phyloP scores from a whole-genome alignment of 1,140 invertebrate genomes.

The Drosophila willistoni region DNA sequence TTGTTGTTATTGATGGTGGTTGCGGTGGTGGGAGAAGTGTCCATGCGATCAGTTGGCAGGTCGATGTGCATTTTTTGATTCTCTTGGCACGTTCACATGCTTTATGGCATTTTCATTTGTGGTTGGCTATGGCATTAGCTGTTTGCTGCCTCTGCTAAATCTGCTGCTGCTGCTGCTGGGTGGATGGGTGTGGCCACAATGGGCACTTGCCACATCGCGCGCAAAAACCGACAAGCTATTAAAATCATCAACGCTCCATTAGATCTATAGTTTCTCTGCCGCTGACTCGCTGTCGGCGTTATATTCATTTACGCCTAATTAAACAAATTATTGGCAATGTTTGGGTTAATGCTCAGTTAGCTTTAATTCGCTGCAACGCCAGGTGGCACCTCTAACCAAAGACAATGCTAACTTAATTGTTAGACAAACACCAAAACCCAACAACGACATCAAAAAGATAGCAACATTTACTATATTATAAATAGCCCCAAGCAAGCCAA shows the following conservation, averaged over 20 bases:
- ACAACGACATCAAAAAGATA: slow-evolving; percentile 17
- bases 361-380: slow-evolving; percentile 37
- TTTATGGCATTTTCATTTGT: slow-evolving; percentile 45
- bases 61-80: slow-evolving; percentile 36
- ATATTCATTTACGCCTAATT: slow-evolving; percentile 75
- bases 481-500: slow-evolving; percentile 68
- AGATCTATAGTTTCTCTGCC: slow-evolving; percentile 28
- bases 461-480: slow-evolving; percentile 57
- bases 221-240: slow-evolving; percentile 71
- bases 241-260: slow-evolving; percentile 78
- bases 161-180: too few species aligned
- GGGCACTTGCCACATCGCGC: slow-evolving; percentile 69
- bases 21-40: slow-evolving; percentile 21
- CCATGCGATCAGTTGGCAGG: slow-evolving; percentile 63
- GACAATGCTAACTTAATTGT: slow-evolving; percentile 77
- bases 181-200: slow-evolving; percentile 50
- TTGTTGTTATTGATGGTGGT: too few species aligned
- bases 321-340: slow-evolving; percentile 71
- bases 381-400: slow-evolving; percentile 61
- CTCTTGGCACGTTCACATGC: slow-evolving; percentile 27
- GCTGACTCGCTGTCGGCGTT: slow-evolving; percentile 50
- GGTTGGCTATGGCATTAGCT: slow-evolving; percentile 28
- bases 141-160: background rate
- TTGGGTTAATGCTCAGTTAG: slow-evolving; percentile 50
- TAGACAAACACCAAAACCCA: slow-evolving; percentile 57